These are phyloP conservation scores for Syngnathus acus DNA, from an alignment of 2,797 vertebrate species.

Conservation along the genomic window DNA sequence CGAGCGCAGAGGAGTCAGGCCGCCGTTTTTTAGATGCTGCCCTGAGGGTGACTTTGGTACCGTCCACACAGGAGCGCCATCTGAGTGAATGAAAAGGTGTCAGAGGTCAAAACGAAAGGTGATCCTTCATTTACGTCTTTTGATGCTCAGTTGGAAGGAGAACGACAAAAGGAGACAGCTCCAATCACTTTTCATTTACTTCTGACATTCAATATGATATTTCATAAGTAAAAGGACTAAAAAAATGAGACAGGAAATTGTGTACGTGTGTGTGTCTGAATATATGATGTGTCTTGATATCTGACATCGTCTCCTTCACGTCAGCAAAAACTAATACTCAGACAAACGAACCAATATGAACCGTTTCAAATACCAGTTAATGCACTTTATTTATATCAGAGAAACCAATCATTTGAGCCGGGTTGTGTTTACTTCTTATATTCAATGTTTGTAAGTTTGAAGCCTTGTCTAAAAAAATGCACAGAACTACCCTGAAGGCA, in stretches of 20 bases:
- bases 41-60: conserved; percentile 84
- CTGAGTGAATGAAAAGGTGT: conserved; percentile 58
- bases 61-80: conserved; percentile 84
- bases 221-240: neutral
- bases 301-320: too few species aligned
- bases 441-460: neutral
- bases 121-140: neutral
- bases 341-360: neutral
- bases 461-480: neutral
- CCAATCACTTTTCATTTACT: neutral
- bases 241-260: conserved; percentile 4
- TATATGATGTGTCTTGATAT: too few species aligned
- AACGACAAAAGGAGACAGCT: neutral
- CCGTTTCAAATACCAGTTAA: neutral
- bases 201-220: neutral
- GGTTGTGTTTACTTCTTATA: neutral
- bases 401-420: neutral
- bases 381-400: too few species aligned
- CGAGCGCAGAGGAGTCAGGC: conserved; percentile 74
- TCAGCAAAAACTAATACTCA: too few species aligned
- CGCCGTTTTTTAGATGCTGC: conserved; percentile 82
- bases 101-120: neutral
- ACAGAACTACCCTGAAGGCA: too few species aligned
- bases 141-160: neutral
- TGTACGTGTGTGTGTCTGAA: too few species aligned